phyloP scores from a whole-genome alignment of 2,888 invertebrate species.

The Celastrina argiolus region DNA sequence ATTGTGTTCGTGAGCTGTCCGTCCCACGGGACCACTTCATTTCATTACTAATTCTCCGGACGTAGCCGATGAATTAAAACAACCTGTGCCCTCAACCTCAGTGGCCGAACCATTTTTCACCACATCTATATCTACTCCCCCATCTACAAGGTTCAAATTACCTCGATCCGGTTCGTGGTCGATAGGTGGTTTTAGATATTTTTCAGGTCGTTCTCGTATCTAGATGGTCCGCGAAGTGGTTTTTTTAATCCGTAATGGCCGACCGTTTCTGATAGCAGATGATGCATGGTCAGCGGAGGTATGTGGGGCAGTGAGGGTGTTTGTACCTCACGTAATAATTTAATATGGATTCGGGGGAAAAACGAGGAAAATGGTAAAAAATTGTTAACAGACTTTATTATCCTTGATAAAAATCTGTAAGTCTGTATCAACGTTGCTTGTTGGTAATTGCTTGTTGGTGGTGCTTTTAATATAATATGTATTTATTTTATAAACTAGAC shows the following conservation, averaged over 20 bases:
- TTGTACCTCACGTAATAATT: background rate
- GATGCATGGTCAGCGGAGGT: conserved; percentile 51
- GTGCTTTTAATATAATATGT: too few relatives aligned
- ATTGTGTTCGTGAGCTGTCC: conserved; percentile 41
- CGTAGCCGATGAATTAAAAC: conserved; percentile 59
- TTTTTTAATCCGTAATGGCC: conserved; percentile 70
- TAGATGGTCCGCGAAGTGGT: conserved; percentile 59
- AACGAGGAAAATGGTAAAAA: background rate
- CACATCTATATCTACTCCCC: conserved; percentile 30
- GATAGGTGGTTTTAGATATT: conserved; percentile 28
- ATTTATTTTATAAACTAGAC: too few relatives aligned
- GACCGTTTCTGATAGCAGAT: conserved; percentile 56
- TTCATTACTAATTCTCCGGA: conserved; percentile 65
- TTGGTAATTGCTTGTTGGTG: too few relatives aligned
- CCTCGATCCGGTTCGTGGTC: conserved; percentile 28
- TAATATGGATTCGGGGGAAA: background rate
- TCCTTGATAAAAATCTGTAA: too few relatives aligned
- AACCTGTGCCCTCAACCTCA: conserved; percentile 33
- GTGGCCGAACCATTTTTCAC: conserved; percentile 27
- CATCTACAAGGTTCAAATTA: conserved; percentile 30
- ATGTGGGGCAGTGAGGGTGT: conserved; percentile 37
- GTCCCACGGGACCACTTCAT: conserved; percentile 62
- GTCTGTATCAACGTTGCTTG: too few relatives aligned
- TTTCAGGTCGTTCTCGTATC: conserved; percentile 42
- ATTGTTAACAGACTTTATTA: background rate